Percentiles rank a stretch among this genome's conserved stretches.
Evolutionary conservation across 2,113 vertebrate species (phyloP).

Genomic region (Melanerpes formicivorus): DNA sequence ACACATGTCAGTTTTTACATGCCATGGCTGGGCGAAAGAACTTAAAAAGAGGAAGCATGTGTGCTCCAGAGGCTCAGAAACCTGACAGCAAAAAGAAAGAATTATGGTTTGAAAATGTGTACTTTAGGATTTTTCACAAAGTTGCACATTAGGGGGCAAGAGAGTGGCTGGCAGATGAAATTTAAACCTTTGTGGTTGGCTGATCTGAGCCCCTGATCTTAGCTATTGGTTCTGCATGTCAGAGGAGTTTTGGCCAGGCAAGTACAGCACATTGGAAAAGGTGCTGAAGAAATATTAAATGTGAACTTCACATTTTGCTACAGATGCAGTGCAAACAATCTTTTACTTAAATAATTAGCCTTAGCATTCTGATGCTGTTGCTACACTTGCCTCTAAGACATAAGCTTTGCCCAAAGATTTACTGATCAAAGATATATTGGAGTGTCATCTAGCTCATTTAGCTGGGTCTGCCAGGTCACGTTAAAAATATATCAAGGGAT

Average conservation of each 20-base stretch:
- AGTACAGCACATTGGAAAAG: not conserved
- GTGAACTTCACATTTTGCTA: not conserved
- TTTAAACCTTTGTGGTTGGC: not conserved
- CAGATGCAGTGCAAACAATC: not conserved
- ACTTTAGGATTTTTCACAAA: not conserved
- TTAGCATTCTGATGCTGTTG: not conserved
- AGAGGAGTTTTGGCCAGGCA: not conserved
- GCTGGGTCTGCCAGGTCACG: not conserved
- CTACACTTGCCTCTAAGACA: not conserved
- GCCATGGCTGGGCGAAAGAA: not conserved
- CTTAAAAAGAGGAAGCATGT: constrained; percentile 41
- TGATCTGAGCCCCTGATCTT: not conserved
- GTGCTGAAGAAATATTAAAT: not conserved
- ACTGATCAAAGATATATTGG: not conserved
- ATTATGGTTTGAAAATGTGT: constrained; percentile 1
- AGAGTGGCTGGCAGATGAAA: not conserved
- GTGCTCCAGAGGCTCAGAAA: constrained; percentile 31
- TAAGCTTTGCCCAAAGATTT: not conserved
- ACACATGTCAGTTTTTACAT: not conserved
- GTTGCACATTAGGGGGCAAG: not conserved
- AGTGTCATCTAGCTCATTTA: not conserved
- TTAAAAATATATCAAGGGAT: not conserved
- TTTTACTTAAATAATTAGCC: not conserved
- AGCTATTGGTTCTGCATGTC: not conserved
- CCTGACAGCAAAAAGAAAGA: constrained; percentile 33